A percentile compares a stretch with the other conserved stretches of the same genome.
phyloP scores from a whole-genome alignment of 2,888 invertebrate species.

The Acanthosoma haemorrhoidale region DNA sequence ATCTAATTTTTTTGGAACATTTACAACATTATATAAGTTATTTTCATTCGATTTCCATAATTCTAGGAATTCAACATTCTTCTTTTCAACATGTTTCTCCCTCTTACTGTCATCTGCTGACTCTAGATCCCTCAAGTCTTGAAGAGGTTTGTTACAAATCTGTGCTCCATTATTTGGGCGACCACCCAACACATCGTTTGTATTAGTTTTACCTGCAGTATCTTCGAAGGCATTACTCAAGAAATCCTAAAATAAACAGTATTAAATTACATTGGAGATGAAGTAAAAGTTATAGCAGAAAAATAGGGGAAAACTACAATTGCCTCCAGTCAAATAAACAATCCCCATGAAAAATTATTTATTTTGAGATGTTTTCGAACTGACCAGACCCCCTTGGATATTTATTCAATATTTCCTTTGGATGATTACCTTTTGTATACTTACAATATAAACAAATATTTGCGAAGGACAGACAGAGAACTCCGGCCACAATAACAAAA shows the following conservation, averaged over 20 bases:
- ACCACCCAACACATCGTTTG: neutral
- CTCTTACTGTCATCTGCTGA: neutral
- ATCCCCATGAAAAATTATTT: too few species aligned
- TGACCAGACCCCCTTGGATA: too few species aligned
- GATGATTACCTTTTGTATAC: too few species aligned
- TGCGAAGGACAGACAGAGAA: too few species aligned
- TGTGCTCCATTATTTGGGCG: neutral
- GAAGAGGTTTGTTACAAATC: neutral
- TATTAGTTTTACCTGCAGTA: neutral
- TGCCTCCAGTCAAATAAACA: too few species aligned
- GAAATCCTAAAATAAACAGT: constrained; percentile 11
- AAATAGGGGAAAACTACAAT: too few species aligned
- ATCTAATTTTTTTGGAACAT: neutral
- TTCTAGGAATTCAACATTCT: constrained; percentile 7
- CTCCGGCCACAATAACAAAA: too few species aligned
- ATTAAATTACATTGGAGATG: too few species aligned
- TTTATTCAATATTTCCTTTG: too few species aligned
- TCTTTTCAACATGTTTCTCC: neutral
- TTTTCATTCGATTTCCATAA: constrained; percentile 17
- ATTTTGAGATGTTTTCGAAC: too few species aligned
- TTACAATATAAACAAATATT: too few species aligned
- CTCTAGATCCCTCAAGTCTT: neutral
- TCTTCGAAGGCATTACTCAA: neutral
- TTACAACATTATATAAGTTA: neutral
- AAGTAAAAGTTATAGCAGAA: too few species aligned